A percentile compares a stretch with the other conserved stretches of the same genome.
These are phyloP conservation scores for Marmota monax DNA, from an alignment of 2,113 vertebrate genomes.

Conservation along the genomic window DNA sequence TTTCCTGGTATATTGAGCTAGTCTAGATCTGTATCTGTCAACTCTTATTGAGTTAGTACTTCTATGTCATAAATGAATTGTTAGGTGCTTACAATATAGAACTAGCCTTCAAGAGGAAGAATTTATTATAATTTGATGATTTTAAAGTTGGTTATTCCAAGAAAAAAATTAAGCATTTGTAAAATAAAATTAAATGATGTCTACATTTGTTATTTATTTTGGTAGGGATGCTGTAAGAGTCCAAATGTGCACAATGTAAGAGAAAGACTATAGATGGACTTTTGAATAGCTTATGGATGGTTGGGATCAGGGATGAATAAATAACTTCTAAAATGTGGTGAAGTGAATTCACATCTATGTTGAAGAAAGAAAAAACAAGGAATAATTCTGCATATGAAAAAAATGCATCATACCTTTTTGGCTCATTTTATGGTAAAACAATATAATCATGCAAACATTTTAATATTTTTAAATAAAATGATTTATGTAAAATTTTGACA, in stretches of 20 bases:
- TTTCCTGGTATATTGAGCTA: neutral
- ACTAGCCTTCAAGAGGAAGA: neutral
- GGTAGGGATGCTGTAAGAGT: neutral
- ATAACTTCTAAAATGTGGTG: neutral
- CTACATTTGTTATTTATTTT: neutral
- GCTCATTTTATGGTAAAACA: neutral
- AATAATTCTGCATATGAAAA: neutral
- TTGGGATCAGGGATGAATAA: neutral
- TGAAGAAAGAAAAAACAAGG: neutral
- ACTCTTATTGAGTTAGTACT: neutral
- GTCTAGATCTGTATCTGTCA: neutral
- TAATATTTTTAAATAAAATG: conserved; percentile 7
- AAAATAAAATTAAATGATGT: conserved; percentile 22
- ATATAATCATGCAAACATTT: neutral
- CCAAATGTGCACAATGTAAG: neutral
- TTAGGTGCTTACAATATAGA: neutral
- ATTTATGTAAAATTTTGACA: neutral
- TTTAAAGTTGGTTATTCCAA: neutral
- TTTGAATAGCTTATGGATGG: neutral
- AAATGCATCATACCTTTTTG: neutral
- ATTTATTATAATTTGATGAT: neutral
- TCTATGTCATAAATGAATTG: neutral
- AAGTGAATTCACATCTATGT: neutral
- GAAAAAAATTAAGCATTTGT: neutral
- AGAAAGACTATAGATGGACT: neutral